Conservation (phyloP, 2,797 vertebrate species). For the Sebastes steindachneri region DNA sequence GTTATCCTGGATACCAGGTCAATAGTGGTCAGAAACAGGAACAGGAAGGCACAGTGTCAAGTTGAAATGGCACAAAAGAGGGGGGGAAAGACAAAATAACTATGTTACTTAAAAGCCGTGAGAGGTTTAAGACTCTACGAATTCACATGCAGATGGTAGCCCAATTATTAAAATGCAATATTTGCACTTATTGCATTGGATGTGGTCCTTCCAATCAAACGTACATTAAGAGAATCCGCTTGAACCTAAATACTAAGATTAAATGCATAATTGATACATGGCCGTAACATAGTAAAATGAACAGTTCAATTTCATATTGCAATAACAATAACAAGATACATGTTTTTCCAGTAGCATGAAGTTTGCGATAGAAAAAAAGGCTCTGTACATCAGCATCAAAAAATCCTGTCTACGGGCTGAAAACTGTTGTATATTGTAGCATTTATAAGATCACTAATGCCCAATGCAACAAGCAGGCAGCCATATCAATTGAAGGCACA, state of each 20-base stretch:
- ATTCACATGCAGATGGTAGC: slow-evolving; percentile 72
- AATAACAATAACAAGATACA: slow-evolving; percentile 42
- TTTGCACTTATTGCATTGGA: slow-evolving; percentile 54
- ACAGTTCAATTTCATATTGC: slow-evolving; percentile 56
- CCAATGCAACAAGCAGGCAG: slow-evolving; percentile 78
- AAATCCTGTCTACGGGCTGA: slow-evolving; percentile 47
- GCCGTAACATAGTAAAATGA: slow-evolving; percentile 51
- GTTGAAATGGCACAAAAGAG: slow-evolving; percentile 78
- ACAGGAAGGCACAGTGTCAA: slow-evolving; percentile 82
- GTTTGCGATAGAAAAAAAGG: slow-evolving; percentile 53
- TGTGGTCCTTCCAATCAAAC: slow-evolving; percentile 46
- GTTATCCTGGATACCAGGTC: slow-evolving; percentile 85
- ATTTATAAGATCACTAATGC: slow-evolving; percentile 66
- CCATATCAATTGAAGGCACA: slow-evolving; percentile 83
- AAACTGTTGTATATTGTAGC: slow-evolving; percentile 50
- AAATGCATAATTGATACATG: slow-evolving; percentile 65
- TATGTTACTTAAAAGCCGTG: slow-evolving; percentile 49
- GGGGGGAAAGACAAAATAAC: slow-evolving; percentile 41
- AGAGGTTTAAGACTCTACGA: slow-evolving; percentile 40
- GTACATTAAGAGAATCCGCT: slow-evolving; percentile 18
- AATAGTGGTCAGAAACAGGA: slow-evolving; percentile 75
- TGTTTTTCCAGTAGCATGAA: slow-evolving; percentile 33
- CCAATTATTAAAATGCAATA: slow-evolving; percentile 50
- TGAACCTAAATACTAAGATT: slow-evolving; percentile 36
- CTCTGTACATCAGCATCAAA: slow-evolving; percentile 58